Evolutionary conservation across 1,140 invertebrate genomes (phyloP), one percentile per base, ranked within the genome.

Genomic region (Subanguina moxae): DNA sequence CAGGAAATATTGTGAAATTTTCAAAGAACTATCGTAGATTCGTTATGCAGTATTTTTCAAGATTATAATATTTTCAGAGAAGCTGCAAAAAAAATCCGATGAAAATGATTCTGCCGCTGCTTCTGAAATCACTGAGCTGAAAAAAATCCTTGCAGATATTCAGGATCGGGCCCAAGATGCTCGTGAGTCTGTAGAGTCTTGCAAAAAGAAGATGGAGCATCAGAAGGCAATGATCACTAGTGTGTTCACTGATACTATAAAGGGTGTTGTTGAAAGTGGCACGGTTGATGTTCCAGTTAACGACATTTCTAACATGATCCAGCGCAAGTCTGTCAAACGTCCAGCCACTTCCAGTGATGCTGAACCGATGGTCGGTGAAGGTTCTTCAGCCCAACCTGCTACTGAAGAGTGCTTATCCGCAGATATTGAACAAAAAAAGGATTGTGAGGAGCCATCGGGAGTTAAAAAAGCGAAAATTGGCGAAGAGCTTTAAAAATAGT

Each of bases 161-260:
- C 43, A 38, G 19, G 65, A 67, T 13, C 28, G 45, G 3, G 32
- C 48, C 1, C 66, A 67, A 65, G 65, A 66, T 70, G 63, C 1
- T 62, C 48, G n/a, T n/a, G 64, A 66, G 9, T 57, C 63, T 19
- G 62, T 28, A 19, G 15, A 62, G 43, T 21, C 25, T n/a, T 32
- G 43, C 23, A 58, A 25, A 15, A 21, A 64, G n/a, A 25, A 64
- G 25, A 43, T 64, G 9, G 27, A 43, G 13, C 46, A 30, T 45
- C 43, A 64, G 1, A 19, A 56, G 42, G 57, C n/a, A 1, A 28
- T 56, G 38, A 56, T 48, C 11, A 21, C 38, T 11, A 64, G 25
- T 21, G 19, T 64, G 42, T 64, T 64, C 25, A 64, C 19, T 19
- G 7, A 64, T 5, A 58, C 23, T 43, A 1, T 64, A 11, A 38